phyloP scores from a whole-genome alignment of 2,888 invertebrate species.

The Drosophila phalerata region DNA sequence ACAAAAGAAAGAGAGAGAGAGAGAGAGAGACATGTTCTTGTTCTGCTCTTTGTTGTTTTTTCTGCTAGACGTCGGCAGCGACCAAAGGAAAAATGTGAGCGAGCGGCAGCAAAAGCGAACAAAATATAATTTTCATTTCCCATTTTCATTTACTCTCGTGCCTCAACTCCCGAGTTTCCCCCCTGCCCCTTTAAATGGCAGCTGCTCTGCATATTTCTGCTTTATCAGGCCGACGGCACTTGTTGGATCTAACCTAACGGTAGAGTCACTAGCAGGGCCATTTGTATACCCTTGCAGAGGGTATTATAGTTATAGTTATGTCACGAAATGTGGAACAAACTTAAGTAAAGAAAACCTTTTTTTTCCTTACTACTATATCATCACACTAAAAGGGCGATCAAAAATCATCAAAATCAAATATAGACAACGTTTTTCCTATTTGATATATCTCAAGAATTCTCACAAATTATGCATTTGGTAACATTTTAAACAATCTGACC shows the following conservation, averaged over 20 bases:
- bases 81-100: slow-evolving; percentile 46
- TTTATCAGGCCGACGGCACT: slow-evolving; percentile 46
- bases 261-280: background rate
- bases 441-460: background rate
- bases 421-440: no score
- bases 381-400: no score
- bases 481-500: background rate
- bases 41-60: slow-evolving; percentile 6
- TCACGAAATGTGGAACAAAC: no score
- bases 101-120: slow-evolving; percentile 61
- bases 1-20: slow-evolving; percentile 26
- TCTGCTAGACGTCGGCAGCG: slow-evolving; percentile 35
- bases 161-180: background rate
- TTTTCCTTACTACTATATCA: no score
- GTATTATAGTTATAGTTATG: slow-evolving; percentile 3
- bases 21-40: background rate
- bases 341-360: background rate
- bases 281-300: slow-evolving; percentile 38
- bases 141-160: slow-evolving; percentile 48
- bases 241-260: slow-evolving; percentile 35
- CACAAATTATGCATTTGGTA: background rate
- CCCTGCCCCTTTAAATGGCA: background rate
- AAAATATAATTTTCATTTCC: slow-evolving; percentile 79
- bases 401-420: no score
- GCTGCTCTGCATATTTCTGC: slow-evolving; percentile 58